Percentiles rank a stretch among this genome's conserved stretches.
Conservation (phyloP, 2,797 vertebrate genomes). For the Pogoniulus pusillus region DNA sequence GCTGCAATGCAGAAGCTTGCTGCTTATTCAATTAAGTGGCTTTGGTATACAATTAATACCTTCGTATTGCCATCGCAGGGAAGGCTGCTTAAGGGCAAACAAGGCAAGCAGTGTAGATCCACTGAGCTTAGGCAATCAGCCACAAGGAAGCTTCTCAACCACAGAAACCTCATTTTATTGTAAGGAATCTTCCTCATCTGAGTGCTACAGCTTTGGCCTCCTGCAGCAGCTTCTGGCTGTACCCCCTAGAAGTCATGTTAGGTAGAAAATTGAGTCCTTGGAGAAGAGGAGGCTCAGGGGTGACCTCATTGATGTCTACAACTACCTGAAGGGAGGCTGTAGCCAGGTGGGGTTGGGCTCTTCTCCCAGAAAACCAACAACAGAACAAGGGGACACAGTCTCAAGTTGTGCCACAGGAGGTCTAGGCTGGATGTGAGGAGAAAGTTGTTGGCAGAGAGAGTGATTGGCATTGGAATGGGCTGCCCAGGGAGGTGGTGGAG, state of each 20-base stretch:
- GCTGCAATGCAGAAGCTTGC: conserved; percentile 1
- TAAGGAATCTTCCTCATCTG: conserved; percentile 49
- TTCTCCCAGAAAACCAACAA: no score
- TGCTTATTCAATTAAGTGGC: conserved; percentile 61
- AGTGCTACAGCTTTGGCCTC: background rate
- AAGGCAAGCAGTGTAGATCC: conserved; percentile 33
- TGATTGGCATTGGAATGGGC: no score
- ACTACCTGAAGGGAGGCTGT: no score
- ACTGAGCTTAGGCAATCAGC: conserved; percentile 43
- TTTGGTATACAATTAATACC: conserved; percentile 62
- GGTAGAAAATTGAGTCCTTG: background rate
- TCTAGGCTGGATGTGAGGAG: no score
- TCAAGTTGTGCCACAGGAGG: no score
- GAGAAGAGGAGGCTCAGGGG: no score
- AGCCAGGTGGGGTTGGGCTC: no score
- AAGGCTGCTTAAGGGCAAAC: conserved; percentile 53
- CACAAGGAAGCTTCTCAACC: conserved; percentile 57
- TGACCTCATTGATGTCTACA: no score
- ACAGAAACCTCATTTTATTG: conserved; percentile 61
- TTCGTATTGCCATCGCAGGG: conserved; percentile 12
- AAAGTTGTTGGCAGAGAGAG: no score
- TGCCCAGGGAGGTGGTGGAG: no score
- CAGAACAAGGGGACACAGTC: no score
- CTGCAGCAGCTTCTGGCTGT: background rate
- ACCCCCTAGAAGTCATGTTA: background rate